Percentiles rank a stretch among this genome's conserved stretches.
These are phyloP conservation scores for Tortrix viridana DNA, from an alignment of 2,888 invertebrate species.

Conservation along the genomic window DNA sequence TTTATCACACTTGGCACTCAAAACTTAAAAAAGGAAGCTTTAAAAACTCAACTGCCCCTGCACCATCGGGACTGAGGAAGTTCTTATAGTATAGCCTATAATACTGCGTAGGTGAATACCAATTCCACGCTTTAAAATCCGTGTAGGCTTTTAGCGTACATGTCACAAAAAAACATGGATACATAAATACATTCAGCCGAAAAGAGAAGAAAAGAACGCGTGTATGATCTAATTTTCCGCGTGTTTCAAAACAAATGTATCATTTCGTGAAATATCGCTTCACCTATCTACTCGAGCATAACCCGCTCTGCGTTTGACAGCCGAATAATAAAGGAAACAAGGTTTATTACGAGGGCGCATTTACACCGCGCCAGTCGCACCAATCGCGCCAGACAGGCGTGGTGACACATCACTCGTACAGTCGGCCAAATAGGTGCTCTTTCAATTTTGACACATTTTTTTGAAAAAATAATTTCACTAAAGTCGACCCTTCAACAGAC, in stretches of 20 bases:
- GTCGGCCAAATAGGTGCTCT: background rate
- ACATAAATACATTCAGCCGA: too few relatives aligned
- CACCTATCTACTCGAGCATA: conserved; percentile 15
- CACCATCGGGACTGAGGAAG: too few relatives aligned
- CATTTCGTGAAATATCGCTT: conserved; percentile 20
- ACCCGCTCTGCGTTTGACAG: conserved; percentile 52
- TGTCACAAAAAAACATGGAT: too few relatives aligned
- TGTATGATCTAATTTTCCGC: conserved; percentile 27
- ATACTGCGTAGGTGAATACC: too few relatives aligned
- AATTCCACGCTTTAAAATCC: too few relatives aligned
- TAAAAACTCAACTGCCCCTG: too few relatives aligned
- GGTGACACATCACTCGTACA: background rate
- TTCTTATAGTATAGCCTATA: too few relatives aligned
- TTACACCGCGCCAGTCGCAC: conserved; percentile 1
- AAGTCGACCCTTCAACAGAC: too few relatives aligned
- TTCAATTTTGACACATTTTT: too few relatives aligned
- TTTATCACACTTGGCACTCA: conserved; percentile 29
- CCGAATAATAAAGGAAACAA: conserved; percentile 52
- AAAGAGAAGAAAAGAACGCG: background rate
- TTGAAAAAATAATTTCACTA: too few relatives aligned
- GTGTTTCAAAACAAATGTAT: conserved; percentile 34
- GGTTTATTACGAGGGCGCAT: conserved; percentile 40
- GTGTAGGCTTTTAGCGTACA: too few relatives aligned
- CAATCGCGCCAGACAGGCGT: background rate
- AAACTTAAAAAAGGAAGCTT: conserved; percentile 10